Percentiles rank a stretch among this genome's conserved stretches.
Conservation (phyloP, 2,113 vertebrate genomes). For the Dicaeum eximium region DNA sequence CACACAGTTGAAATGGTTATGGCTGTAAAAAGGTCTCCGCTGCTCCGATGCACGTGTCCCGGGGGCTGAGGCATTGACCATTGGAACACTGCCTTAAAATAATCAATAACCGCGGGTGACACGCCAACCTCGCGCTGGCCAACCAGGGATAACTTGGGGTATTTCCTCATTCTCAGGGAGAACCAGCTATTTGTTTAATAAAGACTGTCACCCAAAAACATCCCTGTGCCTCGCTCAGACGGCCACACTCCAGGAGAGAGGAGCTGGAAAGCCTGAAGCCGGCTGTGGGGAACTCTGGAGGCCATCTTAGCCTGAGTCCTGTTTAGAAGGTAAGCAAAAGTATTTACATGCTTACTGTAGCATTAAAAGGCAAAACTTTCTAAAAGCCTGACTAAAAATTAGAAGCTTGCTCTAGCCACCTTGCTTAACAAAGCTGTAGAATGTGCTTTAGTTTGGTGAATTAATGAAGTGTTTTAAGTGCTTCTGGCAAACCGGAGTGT, state of each 20-base stretch:
- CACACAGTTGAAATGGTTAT: not conserved
- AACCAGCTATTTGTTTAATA: constrained; percentile 26
- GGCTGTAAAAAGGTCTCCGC: not conserved
- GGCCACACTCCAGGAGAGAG: not conserved
- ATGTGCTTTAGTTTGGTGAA: not conserved
- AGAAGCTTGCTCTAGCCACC: not conserved
- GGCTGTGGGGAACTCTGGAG: not conserved
- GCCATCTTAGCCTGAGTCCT: not conserved
- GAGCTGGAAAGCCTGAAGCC: not conserved
- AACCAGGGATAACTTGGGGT: constrained; percentile 25
- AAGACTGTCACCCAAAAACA: not conserved
- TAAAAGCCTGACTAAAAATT: not conserved
- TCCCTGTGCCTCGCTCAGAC: not conserved
- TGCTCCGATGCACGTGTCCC: accelerated
- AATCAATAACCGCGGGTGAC: not conserved
- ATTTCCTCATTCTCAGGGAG: constrained; percentile 51
- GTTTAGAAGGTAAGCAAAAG: not conserved
- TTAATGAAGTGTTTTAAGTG: not conserved
- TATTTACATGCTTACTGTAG: not conserved
- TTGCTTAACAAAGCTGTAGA: not conserved
- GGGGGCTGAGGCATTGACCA: constrained; percentile 33
- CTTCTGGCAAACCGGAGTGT: not conserved
- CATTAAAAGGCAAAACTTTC: not conserved
- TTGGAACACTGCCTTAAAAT: constrained; percentile 54
- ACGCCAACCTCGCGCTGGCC: not conserved